Evolutionary conservation across 2,113 vertebrate species (phyloP), one percentile per base, ranked within the genome.

Genomic region (Okapia johnstoni): DNA sequence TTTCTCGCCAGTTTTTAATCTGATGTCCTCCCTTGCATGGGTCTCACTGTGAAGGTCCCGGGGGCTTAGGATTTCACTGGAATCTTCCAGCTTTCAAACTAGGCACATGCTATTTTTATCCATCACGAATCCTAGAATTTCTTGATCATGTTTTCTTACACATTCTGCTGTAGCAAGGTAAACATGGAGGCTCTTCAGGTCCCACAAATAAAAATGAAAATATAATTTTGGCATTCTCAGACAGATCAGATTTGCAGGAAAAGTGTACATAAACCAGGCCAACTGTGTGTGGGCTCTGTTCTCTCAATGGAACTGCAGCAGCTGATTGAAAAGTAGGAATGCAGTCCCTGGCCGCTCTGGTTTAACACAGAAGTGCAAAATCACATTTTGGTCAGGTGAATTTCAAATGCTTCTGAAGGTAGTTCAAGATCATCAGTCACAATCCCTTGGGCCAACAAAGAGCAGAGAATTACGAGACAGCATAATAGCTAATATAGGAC

Each of bases 81-180:
- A 97, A 97, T 94, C 87, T 63, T 94, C 77, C 2, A 11, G 10
- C 73, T 95, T 94, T 95, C 88, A 98, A 97, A 94, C 87, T 66
- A 60, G 1, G 9, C 9, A 26, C 88, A 61, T 46, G 88, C 60
- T 94, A 83, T 84, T 98, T 90, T 73, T 9, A 85, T 73, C 54
- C 80, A 73, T 73, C 12, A 7, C 95, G 96, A 84, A 83, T 57
- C 81, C 70, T 91, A 93, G 77, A 1, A 77, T 90, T 81, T 94
- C 52, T 96, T 90, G 2, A 55, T 66, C 5, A 2, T 90, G 36
- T 63, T 89, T 80, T 43, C 50, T 36, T 81, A 61, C 43, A 88
- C 40, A 60, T 61, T 54, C 73, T 77, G 26, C 25, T 52, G 26
- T 84, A 70, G 16, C 16, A 77, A 40, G 90, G 15, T 63, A 85